Base-by-base conservation (phyloP, 2,888 invertebrate genomes). In the Sipha maydis region DNA sequence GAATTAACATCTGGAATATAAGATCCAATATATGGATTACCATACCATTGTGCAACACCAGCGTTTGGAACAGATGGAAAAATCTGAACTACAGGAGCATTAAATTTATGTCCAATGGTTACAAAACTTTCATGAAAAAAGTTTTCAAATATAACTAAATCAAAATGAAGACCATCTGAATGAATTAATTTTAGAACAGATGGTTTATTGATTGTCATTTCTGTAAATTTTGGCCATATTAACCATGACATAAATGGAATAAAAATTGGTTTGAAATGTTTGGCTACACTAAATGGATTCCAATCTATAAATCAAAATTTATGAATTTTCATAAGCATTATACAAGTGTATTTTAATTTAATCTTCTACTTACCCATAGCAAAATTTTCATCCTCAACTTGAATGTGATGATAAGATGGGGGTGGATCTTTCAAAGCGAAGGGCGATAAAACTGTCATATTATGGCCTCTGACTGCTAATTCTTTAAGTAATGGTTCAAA, bases 41-140 rank as follows among this genome's bases (percentile, higher is more conserved):
- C 28, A 25, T 86, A 79, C 71, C 54, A 80, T 25, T 73, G 79
- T 17, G 86, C 79, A 9, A 41, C 31, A 38, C 83, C 82, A 41
- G 83, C 67, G 25, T 83, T 83, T 1, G 89, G 89, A 31, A 77
- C 34, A 11, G 89, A 75, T 54, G 89, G 89, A 28, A 89, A 75
- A 21, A 89, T 9, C 21, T 89, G 83, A 17, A 89, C 71, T 19
- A 89, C 76, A 38, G 84, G 76, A 1, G 84, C 89, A n/a, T 78
- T 77, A 41, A 89, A 89, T 56, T 89, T 89, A 54, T 89, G 89
- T 11, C 83, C 89, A 69, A 89, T 28, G 9, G 89, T 25, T n/a
- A 83, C 84, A 71, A 89, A 78, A 78, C 83, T 84, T n/a, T 83
- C 83, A 5, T 89, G 89, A 17, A 69, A 84, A 25, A 89, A 89